Percentiles rank a stretch among this genome's conserved stretches.
Conservation (phyloP, 2,113 vertebrate genomes). For the Sclerurus mexicanus region DNA sequence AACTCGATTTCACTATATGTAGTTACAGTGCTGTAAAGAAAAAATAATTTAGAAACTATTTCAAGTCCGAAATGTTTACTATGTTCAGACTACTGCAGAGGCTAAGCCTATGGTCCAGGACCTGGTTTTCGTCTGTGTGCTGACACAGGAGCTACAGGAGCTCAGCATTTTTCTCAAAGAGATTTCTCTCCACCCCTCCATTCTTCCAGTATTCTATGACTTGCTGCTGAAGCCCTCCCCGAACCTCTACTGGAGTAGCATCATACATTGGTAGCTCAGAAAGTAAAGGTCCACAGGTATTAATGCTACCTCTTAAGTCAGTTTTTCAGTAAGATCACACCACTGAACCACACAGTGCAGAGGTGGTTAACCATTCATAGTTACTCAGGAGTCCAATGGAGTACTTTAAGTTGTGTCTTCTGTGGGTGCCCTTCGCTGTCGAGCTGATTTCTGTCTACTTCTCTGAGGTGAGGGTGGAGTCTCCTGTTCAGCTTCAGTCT, state of each 20-base stretch:
- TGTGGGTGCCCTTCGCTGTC: constrained; percentile 78
- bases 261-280: constrained; percentile 11
- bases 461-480: constrained; percentile 64
- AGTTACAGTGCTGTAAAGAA: constrained; percentile 45
- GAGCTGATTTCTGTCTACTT: constrained; percentile 76
- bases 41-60: constrained; percentile 61
- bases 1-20: constrained; percentile 36
- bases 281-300: constrained; percentile 4
- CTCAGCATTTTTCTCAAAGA: background rate
- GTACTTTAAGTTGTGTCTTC: constrained; percentile 74
- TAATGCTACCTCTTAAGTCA: background rate
- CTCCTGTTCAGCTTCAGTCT: constrained; percentile 79
- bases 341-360: background rate
- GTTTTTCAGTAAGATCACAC: constrained; percentile 20
- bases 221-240: constrained; percentile 41
- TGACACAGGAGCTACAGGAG: background rate
- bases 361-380: background rate
- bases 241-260: background rate
- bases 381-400: background rate
- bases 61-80: constrained; percentile 48
- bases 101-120: constrained; percentile 16
- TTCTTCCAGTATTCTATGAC: constrained; percentile 41
- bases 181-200: background rate
- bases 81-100: constrained; percentile 33
- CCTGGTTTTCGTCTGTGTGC: background rate